Evolutionary conservation across 2,797 vertebrate species (phyloP).

Genomic region (Poeciliopsis paucimaculata): DNA sequence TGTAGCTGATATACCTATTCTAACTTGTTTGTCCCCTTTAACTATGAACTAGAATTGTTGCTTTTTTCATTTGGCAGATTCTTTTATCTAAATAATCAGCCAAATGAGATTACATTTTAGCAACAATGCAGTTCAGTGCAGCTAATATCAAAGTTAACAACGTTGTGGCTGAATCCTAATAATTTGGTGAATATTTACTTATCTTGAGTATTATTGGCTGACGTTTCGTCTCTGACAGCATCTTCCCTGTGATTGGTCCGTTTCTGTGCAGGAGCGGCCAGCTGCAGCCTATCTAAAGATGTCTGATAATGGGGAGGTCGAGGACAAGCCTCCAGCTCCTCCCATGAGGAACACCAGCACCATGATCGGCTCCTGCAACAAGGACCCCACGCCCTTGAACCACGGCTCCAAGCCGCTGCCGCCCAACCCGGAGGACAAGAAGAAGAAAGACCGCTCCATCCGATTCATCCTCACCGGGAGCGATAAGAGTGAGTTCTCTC

Average conservation of each 20-base stretch:
- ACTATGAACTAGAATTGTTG: background rate
- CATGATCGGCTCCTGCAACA: slow-evolving; percentile 89
- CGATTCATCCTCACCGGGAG: slow-evolving; percentile 90
- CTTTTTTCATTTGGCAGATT: background rate
- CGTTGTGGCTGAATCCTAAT: background rate
- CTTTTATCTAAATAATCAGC: background rate
- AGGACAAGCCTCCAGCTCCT: slow-evolving; percentile 96
- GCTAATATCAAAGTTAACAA: background rate
- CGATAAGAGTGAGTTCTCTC: slow-evolving; percentile 88
- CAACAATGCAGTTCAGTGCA: background rate
- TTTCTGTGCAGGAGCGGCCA: slow-evolving; percentile 58
- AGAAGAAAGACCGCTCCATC: slow-evolving; percentile 93
- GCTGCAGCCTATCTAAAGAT: slow-evolving; percentile 82
- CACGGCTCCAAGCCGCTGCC: slow-evolving; percentile 95
- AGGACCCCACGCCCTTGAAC: slow-evolving; percentile 87
- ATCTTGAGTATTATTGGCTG: slow-evolving; percentile 5
- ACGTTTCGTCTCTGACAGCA: background rate
- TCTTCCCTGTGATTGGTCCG: slow-evolving; percentile 15
- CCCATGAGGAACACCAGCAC: slow-evolving; percentile 98
- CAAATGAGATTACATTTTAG: background rate
- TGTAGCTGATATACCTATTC: no score
- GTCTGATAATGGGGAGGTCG: slow-evolving; percentile 94
- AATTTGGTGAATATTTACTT: background rate
- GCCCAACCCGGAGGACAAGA: slow-evolving; percentile 95
- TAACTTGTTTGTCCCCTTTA: no score